Conservation (phyloP, 2,888 invertebrate species). For the Argyresthia goedartella region DNA sequence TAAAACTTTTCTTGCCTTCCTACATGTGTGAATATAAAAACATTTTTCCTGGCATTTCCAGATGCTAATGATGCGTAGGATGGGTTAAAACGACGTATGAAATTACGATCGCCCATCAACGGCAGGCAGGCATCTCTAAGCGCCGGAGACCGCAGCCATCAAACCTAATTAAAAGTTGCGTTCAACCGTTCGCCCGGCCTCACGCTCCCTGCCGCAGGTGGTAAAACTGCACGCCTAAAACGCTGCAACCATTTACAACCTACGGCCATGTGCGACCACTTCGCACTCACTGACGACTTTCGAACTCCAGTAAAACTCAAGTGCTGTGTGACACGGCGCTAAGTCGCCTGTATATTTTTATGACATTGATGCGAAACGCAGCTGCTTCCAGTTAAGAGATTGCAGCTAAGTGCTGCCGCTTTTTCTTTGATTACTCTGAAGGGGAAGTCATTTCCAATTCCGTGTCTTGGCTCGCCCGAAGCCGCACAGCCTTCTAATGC, state of each 20-base stretch:
- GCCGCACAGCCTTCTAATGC: no score
- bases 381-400: conserved; percentile 4
- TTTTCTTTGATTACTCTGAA: conserved; percentile 3
- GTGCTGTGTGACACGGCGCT: conserved; percentile 25
- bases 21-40: not conserved
- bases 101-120: no score
- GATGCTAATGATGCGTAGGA: no score
- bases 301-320: conserved; percentile 49
- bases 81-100: no score
- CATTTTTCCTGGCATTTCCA: not conserved
- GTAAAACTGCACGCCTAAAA: conserved; percentile 34
- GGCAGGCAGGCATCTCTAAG: no score
- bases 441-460: conserved; percentile 2
- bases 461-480: not conserved
- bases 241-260: conserved; percentile 40
- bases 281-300: conserved; percentile 39
- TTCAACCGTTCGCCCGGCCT: not conserved
- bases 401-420: conserved; percentile 1
- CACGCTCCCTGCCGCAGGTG: conserved; percentile 41
- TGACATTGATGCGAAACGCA: conserved; percentile 1
- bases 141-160: conserved; percentile 2
- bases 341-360: conserved; percentile 3
- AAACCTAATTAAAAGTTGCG: conserved; percentile 35
- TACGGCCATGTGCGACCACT: conserved; percentile 47
- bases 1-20: conserved; percentile 25